Conservation (phyloP, 2,113 vertebrate species). For the Pluvialis apricaria region DNA sequence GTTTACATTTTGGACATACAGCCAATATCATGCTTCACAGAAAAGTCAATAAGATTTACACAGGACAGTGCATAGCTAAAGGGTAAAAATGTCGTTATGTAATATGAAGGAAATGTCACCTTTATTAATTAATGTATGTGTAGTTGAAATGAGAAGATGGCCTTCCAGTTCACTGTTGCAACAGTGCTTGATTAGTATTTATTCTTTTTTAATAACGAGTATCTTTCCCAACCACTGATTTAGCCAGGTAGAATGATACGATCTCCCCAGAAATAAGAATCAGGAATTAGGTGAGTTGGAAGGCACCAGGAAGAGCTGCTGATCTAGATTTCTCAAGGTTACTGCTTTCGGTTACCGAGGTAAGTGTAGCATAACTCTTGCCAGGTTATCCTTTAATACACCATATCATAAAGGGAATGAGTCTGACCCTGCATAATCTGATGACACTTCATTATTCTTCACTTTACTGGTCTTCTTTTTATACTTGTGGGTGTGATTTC, state of each 20-base stretch:
- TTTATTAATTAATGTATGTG: neutral
- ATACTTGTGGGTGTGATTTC: neutral
- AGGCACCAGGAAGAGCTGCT: neutral
- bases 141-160: neutral
- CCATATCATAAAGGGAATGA: neutral
- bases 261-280: neutral
- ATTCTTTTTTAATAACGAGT: neutral
- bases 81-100: neutral
- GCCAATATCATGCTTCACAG: neutral
- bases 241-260: rapidly evolving
- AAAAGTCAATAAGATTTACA: neutral
- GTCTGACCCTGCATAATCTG: neutral
- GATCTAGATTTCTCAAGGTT: neutral
- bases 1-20: neutral
- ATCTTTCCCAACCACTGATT: neutral
- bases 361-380: neutral
- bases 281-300: neutral
- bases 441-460: neutral
- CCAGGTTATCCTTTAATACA: neutral
- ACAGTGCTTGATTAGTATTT: neutral
- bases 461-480: neutral
- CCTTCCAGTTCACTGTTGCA: neutral
- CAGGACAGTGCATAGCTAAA: neutral
- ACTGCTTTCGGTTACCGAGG: neutral
- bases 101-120: neutral